Evolutionary conservation across 1,140 invertebrate species (phyloP).

Genomic region (Drosophila carrolli): DNA sequence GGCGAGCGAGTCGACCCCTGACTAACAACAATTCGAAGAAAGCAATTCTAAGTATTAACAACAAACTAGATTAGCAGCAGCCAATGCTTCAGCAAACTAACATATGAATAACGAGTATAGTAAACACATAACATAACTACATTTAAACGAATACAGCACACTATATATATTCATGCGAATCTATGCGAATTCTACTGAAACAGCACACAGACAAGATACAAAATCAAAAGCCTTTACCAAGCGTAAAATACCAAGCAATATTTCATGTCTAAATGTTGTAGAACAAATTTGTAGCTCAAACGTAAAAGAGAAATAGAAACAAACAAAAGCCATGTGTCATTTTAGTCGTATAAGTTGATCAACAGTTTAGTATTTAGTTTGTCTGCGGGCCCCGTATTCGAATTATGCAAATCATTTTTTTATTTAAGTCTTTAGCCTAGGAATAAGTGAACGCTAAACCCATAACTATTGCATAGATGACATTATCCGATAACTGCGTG

Average conservation of each 20-base stretch:
- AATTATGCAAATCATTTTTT: conserved; percentile 73
- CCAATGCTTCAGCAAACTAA: conserved; percentile 70
- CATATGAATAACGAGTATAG: conserved; percentile 53
- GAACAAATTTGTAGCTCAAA: conserved; percentile 67
- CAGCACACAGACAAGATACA: conserved; percentile 59
- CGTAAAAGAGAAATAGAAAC: conserved; percentile 41
- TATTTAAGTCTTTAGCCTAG: conserved; percentile 56
- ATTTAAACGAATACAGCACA: conserved; percentile 21
- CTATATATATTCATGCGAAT: conserved; percentile 27
- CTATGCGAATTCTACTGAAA: conserved; percentile 34
- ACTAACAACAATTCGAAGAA: conserved; percentile 64
- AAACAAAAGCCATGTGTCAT: conserved; percentile 74
- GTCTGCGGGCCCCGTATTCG: conserved; percentile 59
- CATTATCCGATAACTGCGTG: conserved; percentile 39
- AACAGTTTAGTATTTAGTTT: conserved; percentile 50
- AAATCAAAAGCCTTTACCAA: conserved; percentile 75
- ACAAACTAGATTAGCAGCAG: conserved; percentile 68
- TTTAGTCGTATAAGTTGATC: conserved; percentile 65
- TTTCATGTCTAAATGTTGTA: conserved; percentile 77
- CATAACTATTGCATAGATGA: conserved; percentile 31
- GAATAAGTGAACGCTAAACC: conserved; percentile 53
- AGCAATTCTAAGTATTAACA: conserved; percentile 81
- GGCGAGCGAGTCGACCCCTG: conserved; percentile 24
- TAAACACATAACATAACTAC: conserved; percentile 40
- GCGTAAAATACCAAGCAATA: conserved; percentile 77